Evolutionary conservation across 2,888 invertebrate species (phyloP).

Genomic region (Ennomos quercinarius): DNA sequence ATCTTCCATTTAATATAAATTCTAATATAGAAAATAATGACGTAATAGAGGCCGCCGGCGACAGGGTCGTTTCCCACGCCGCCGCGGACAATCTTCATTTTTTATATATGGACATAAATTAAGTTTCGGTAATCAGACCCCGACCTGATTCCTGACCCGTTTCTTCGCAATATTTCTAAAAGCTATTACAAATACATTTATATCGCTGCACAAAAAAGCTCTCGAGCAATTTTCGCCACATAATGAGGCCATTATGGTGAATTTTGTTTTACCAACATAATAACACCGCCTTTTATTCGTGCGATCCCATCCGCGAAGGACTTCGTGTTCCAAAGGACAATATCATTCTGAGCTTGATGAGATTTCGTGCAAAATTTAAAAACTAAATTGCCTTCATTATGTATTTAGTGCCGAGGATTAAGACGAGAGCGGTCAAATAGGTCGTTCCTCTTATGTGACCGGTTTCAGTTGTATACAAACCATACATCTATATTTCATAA

Average conservation of each 20-base stretch:
- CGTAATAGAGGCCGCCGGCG: constrained; percentile 84
- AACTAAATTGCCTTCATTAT: constrained; percentile 80
- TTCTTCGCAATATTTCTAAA: constrained; percentile 85
- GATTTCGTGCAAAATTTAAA: constrained; percentile 83
- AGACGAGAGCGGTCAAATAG: constrained; percentile 70
- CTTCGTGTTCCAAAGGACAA: constrained; percentile 81
- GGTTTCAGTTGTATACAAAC: constrained; percentile 13
- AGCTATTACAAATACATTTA: constrained; percentile 86
- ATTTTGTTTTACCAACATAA: constrained; percentile 86
- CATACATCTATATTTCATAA: constrained; percentile 2
- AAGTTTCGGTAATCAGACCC: constrained; percentile 83
- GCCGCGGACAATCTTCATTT: constrained; percentile 74
- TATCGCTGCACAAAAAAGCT: constrained; percentile 83
- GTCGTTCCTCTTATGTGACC: constrained; percentile 51
- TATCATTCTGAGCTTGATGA: constrained; percentile 80
- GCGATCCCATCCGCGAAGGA: constrained; percentile 75
- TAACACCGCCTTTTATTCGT: constrained; percentile 82
- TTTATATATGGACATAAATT: constrained; percentile 82
- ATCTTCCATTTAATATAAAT: constrained; percentile 81
- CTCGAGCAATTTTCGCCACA: constrained; percentile 85
- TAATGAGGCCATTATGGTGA: constrained; percentile 85
- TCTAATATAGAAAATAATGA: constrained; percentile 85
- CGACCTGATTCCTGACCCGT: constrained; percentile 75
- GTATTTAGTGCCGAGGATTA: constrained; percentile 77
- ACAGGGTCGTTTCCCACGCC: constrained; percentile 84